Percentiles rank a stretch among this genome's conserved stretches.
Evolutionary conservation across 2,797 vertebrate genomes (phyloP).

Genomic region (Trematomus bernacchii): DNA sequence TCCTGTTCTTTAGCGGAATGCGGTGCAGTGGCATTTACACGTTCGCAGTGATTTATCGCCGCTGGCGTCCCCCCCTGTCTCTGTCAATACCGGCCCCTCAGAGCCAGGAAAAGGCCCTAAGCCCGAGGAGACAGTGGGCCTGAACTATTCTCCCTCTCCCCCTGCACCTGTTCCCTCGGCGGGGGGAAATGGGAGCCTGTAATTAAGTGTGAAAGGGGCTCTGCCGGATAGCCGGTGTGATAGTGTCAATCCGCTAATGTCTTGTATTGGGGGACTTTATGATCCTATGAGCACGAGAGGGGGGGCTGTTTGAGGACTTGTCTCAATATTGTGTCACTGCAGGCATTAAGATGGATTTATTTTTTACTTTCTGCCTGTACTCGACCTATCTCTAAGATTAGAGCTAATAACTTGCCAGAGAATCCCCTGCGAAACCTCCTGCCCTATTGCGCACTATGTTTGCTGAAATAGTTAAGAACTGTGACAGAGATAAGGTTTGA

Average conservation of each 20-base stretch:
- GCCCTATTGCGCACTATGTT: background rate
- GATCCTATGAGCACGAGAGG: slow-evolving; percentile 55
- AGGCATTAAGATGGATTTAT: slow-evolving; percentile 32
- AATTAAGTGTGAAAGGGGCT: slow-evolving; percentile 83
- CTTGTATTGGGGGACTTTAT: slow-evolving; percentile 61
- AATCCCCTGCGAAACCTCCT: background rate
- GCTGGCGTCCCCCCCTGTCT: slow-evolving; percentile 70
- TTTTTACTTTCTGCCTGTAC: background rate
- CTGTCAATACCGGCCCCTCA: slow-evolving; percentile 76
- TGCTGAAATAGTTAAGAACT: background rate
- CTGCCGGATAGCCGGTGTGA: slow-evolving; percentile 76
- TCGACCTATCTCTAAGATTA: background rate
- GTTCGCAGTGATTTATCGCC: slow-evolving; percentile 82
- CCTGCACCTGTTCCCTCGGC: slow-evolving; percentile 87
- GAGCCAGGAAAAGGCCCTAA: slow-evolving; percentile 81
- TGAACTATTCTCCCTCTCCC: slow-evolving; percentile 65
- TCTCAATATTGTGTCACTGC: slow-evolving; percentile 48
- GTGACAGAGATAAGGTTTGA: background rate
- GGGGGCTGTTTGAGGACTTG: slow-evolving; percentile 52
- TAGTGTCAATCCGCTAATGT: slow-evolving; percentile 84
- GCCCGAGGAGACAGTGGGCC: slow-evolving; percentile 80
- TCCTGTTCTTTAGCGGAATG: slow-evolving; percentile 82
- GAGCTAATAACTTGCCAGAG: background rate
- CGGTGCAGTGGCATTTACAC: slow-evolving; percentile 81
- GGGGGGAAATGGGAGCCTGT: slow-evolving; percentile 84